phyloP scores from a whole-genome alignment of 2,888 invertebrate genomes.

The Acanthosoma haemorrhoidale region DNA sequence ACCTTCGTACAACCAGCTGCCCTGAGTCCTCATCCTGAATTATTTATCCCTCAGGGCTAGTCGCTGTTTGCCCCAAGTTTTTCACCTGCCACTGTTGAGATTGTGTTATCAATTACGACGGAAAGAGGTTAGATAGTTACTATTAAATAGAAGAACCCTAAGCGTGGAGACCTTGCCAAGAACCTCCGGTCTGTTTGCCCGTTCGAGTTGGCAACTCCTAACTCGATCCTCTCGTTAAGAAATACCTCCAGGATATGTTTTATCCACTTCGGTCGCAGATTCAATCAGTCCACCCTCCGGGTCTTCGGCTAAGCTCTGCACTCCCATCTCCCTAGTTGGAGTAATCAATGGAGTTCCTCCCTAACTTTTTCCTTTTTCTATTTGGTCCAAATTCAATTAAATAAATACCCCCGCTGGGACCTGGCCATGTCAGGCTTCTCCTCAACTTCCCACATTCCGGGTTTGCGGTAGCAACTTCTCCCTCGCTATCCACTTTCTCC shows the following conservation, averaged over 20 bases:
- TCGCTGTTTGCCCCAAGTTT: no score
- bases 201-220: no score
- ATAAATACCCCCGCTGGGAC: neutral
- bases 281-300: no score
- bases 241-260: neutral
- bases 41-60: no score
- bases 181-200: neutral
- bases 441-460: no score
- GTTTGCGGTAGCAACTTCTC: no score
- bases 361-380: neutral
- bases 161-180: neutral
- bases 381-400: neutral
- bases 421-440: neutral
- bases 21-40: no score
- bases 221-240: constrained; percentile 1
- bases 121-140: neutral
- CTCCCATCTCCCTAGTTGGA: neutral
- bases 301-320: neutral
- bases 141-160: neutral
- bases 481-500: no score
- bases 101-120: neutral
- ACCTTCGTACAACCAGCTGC: no score
- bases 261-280: neutral
- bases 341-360: neutral
- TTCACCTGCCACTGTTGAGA: neutral